Base-by-base conservation (phyloP, 2,888 invertebrate species). In the Aplocera efformata region DNA sequence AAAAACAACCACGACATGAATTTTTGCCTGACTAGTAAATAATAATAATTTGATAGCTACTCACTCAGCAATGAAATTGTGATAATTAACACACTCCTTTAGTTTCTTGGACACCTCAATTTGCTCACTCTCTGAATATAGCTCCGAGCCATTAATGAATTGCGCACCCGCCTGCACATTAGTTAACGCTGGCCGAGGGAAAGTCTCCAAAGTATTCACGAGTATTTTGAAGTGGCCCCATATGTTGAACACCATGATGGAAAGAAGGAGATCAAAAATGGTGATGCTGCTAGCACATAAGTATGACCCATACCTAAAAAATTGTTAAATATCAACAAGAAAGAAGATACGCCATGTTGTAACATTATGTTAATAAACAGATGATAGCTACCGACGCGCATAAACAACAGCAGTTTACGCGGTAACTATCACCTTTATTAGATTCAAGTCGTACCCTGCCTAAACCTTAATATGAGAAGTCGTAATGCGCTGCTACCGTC, bases 221-320 rank as follows among this genome's bases (percentile, higher is more conserved):
- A 64, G 45, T 30, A 59, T 56, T 32, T 59, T 53, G 24, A 61
- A 49, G 36, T 64, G 64, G 1, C 64, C 64, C 48, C 53, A 59
- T 1, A 62, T 11, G 7, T 53, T 52, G 13, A 63, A 58, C 6
- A 64, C 46, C 42, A 63, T 56, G 4, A 61, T 21, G 3, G 53
- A 49, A 1, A 61, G 34, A 20, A 54, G 44, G 3, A 60, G 35
- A 25, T 64, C 64, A n/a, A 49, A 48, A 30, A 40, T 33, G 10
- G 51, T 44, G 11, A 63, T 42, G 27, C 46, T 41, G 21, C 27
- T 40, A 0, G 44, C 48, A 26, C 58, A 54, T 10, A 53, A 29
- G 21, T 31, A 49, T 3, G 55, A 31, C 0, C 48, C 38, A 17
- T 51, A 49, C 32, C 56, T 42, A 32, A 26, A 6, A 28, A n/a